phyloP scores from a whole-genome alignment of 64 coral and sea anemone species.

The Pachyseris speciosa region DNA sequence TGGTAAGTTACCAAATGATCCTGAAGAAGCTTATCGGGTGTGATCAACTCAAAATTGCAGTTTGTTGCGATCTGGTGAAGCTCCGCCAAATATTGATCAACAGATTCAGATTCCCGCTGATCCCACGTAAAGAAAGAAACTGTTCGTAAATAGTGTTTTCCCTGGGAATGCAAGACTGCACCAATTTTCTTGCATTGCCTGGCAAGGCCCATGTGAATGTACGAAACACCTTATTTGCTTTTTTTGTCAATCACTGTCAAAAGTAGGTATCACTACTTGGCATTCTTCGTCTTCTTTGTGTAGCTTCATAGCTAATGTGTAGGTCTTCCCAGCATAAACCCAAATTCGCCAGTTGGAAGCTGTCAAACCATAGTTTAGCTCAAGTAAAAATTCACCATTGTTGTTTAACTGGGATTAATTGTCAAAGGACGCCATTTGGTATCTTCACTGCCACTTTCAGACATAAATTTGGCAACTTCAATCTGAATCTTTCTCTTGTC shows the following conservation, averaged over 20 bases:
- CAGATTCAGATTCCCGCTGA: too few relatives aligned
- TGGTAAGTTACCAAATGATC: too few relatives aligned
- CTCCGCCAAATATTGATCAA: too few relatives aligned
- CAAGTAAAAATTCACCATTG: not conserved
- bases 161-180: slow-evolving; percentile 39
- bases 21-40: too few relatives aligned
- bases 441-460: too few relatives aligned
- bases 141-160: slow-evolving; percentile 51
- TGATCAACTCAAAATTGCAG: too few relatives aligned
- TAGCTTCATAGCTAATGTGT: slow-evolving; percentile 42
- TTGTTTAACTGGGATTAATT: too few relatives aligned
- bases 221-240: slow-evolving; percentile 35
- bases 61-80: too few relatives aligned
- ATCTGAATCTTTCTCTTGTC: too few relatives aligned
- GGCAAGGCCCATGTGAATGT: slow-evolving; percentile 36
- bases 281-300: slow-evolving; percentile 36
- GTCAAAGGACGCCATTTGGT: too few relatives aligned
- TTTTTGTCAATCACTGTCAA: slow-evolving; percentile 34
- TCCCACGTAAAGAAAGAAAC: too few relatives aligned
- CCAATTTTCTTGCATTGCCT: slow-evolving; percentile 16
- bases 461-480: too few relatives aligned
- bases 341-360: slow-evolving; percentile 41
- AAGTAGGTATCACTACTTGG: slow-evolving; percentile 16
- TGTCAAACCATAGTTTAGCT: slow-evolving; percentile 40
- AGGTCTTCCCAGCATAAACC: slow-evolving; percentile 4